Conservation (phyloP, 2,113 vertebrate genomes). For the Acrocephalus kingi region DNA sequence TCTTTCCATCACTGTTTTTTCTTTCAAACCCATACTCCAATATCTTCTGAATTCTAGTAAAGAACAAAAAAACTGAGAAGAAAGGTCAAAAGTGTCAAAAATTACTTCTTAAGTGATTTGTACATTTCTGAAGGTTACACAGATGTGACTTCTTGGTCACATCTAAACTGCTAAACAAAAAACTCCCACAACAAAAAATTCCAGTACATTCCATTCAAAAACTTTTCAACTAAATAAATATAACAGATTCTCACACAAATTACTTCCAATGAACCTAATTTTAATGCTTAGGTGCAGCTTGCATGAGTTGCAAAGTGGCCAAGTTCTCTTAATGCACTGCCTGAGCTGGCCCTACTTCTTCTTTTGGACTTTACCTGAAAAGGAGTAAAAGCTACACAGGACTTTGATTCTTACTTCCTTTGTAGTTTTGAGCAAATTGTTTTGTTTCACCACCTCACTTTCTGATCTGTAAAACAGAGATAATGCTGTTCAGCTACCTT, state of each 20-base stretch:
- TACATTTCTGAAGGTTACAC: not conserved
- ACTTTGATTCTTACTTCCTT: not conserved
- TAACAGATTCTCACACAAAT: not conserved
- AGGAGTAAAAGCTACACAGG: not conserved
- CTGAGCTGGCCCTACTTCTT: not conserved
- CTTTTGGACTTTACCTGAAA: not conserved
- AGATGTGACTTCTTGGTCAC: not conserved
- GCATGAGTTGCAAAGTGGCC: not conserved
- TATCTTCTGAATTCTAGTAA: not conserved
- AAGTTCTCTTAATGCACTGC: not conserved
- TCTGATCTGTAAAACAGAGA: not conserved
- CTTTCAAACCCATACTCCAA: not conserved
- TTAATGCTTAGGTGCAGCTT: not conserved
- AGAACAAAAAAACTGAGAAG: not conserved
- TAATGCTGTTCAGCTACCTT: not conserved
- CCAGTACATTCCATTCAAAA: not conserved
- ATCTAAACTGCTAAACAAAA: not conserved
- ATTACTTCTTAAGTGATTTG: not conserved
- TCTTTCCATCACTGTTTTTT: not conserved
- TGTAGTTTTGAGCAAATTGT: not conserved
- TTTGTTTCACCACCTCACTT: not conserved
- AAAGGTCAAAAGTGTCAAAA: not conserved
- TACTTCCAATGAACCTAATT: not conserved
- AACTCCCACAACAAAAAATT: not conserved
- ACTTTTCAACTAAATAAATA: not conserved